phyloP scores from a whole-genome alignment of 2,888 invertebrate species.

The Glaucopsyche alexis region DNA sequence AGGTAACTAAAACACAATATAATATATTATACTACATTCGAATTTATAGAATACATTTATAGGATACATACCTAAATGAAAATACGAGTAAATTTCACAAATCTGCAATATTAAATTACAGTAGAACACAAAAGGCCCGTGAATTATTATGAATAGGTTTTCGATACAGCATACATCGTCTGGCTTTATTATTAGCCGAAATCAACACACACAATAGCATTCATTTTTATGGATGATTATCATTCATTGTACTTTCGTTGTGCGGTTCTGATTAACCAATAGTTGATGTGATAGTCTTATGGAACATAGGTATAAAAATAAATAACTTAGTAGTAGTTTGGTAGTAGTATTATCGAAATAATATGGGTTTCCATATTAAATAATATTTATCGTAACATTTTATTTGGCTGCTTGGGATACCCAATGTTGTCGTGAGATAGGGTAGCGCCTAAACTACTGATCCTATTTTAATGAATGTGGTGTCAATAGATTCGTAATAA shows the following conservation, averaged over 20 bases:
- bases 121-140: conserved; percentile 2
- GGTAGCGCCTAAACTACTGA: too few relatives aligned
- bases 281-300: neutral
- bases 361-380: too few relatives aligned
- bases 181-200: conserved; percentile 16
- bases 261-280: neutral
- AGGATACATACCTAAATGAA: neutral
- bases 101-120: neutral
- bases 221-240: conserved; percentile 9
- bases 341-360: neutral
- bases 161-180: conserved; percentile 6
- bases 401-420: neutral
- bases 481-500: too few relatives aligned
- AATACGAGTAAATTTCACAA: neutral
- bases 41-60: too few relatives aligned
- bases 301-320: neutral
- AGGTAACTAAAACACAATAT: too few relatives aligned
- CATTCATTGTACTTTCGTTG: neutral
- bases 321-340: neutral
- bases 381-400: neutral
- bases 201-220: neutral
- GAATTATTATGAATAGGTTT: conserved; percentile 22
- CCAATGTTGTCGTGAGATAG: too few relatives aligned
- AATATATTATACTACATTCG: too few relatives aligned
- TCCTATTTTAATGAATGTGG: too few relatives aligned